Base-by-base conservation (phyloP, 1,140 invertebrate species). In the Trachymyrmex cornetzi region DNA sequence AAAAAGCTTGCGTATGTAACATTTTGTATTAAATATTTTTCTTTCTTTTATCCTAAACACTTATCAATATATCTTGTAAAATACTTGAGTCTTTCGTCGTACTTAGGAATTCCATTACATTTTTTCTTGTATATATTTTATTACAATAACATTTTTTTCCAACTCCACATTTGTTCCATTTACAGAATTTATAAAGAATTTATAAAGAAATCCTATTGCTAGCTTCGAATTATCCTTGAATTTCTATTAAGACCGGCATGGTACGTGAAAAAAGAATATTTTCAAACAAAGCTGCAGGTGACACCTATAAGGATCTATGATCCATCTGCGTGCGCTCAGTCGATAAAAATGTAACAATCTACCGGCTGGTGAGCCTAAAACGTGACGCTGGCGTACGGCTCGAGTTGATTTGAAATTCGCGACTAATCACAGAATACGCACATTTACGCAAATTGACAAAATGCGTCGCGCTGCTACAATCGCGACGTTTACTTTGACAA, bases 401-500 rank as follows among this genome's bases (percentile, higher is more conserved):
- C 12, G 24, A 34, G n/a, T 48, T 34, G 14, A 61, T 59, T 74
- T 1, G 34, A 55, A 82, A 59, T 74, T 27, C 1, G 22, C 16
- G 6, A 66, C 53, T 79, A 64, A 85, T 77, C 11, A 14, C 4
- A 22, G n/a, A 63, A 44, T 57, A n/a, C 30, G 30, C 57, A 64
- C 14, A 59, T 24, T 85, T 64, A 79, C n/a, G 19, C 22, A 24
- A 77, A 64, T 85, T 50, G 61, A 48, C 38, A 77, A 77, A 44
- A 14, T 30, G 44, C 72, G 19, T 74, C n/a, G 27, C 30, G 27
- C 24, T 19, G 27, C 27, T 63, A 50, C 77, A 85, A 79, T 85
- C 48, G 74, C 74, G n/a, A 69, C 38, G 59, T 64, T 79, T 27
- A 79, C 48, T 66, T 85, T 85, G 50, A 85, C 24, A 66, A 72